Evolutionary conservation across 2,888 invertebrate species (phyloP), one percentile per base, ranked within the genome.

Genomic region (Lysandra bellargus): DNA sequence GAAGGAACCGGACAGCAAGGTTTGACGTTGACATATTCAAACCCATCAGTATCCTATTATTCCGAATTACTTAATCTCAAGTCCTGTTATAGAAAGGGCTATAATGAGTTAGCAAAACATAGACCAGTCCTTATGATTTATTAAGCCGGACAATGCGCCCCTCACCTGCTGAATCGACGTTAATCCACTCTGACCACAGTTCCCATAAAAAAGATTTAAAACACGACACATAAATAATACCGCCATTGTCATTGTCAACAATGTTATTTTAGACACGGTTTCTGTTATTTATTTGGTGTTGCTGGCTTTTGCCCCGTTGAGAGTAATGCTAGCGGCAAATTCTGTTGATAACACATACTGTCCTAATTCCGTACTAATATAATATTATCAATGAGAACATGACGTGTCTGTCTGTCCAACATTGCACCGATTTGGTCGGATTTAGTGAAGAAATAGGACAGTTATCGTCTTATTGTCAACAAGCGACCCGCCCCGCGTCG

Each of bases 191-290:
- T 87, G 83, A 92, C 93, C 93, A 84, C 93, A 92, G 91, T 94
- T 94, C 94, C 94, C 94, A 94, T 94, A 94, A 93, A 94, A 93
- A 92, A 92, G 92, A 93, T 93, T 87, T 86, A 86, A 86, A 86
- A 86, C 86, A 83, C 83, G 86, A 81, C 83, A 85, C 84, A 87
- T 87, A 87, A 87, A 87, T 86, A 85, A 85, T 81, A 80, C 82
- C 80, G 81, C 80, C 81, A 83, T 82, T 83, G 82, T 85, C 84
- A 84, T 84, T 84, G 84, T 84, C 83, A 83, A 84, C 84, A 85
- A 82, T 83, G 84, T 85, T 85, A 85, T 84, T 87, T 87, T 87
- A 84, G 87, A 64, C 81, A 85, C 83, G 87, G 86, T 85, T 81
- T 82, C 82, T 83, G 37, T 78, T 53, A 60, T 78, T 77, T 74